A percentile compares a stretch with the other conserved stretches of the same genome.
Evolutionary conservation across 2,888 invertebrate genomes (phyloP).

Genomic region (Tachina fera): DNA sequence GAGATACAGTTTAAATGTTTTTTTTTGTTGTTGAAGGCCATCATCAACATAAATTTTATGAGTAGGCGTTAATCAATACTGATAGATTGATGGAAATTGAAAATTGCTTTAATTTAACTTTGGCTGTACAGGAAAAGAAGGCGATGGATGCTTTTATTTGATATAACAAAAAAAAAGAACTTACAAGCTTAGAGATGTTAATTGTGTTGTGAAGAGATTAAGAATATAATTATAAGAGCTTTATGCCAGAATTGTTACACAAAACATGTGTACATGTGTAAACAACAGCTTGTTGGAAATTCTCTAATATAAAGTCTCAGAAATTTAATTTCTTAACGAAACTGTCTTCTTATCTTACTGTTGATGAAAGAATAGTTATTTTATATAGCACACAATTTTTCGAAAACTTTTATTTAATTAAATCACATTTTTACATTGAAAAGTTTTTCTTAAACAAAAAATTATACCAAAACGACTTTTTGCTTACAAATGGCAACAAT

Average conservation of each 20-base stretch:
- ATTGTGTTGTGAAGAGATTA: not conserved
- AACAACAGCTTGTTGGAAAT: too few relatives aligned
- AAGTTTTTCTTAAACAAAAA: conserved; percentile 2
- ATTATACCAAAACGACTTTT: conserved; percentile 10
- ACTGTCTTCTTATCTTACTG: too few relatives aligned
- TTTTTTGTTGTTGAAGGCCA: conserved; percentile 66
- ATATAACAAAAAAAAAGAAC: not conserved
- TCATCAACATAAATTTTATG: conserved; percentile 57
- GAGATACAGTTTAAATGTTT: not conserved
- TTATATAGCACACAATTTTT: too few relatives aligned
- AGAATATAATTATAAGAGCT: not conserved
- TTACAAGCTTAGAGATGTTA: not conserved
- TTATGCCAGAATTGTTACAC: too few relatives aligned
- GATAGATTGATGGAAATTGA: conserved; percentile 61
- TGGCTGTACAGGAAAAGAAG: not conserved
- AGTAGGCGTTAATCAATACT: conserved; percentile 66
- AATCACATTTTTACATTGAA: conserved; percentile 41
- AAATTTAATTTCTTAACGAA: too few relatives aligned
- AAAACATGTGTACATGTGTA: too few relatives aligned
- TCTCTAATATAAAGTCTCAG: too few relatives aligned
- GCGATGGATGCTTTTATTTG: conserved; percentile 16
- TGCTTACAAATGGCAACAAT: conserved; percentile 1
- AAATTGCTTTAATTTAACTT: conserved; percentile 17
- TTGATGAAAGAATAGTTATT: too few relatives aligned
- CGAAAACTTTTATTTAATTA: conserved; percentile 46